Base-by-base conservation (phyloP, 2,888 invertebrate species). In the Sminthurinus aureus region DNA sequence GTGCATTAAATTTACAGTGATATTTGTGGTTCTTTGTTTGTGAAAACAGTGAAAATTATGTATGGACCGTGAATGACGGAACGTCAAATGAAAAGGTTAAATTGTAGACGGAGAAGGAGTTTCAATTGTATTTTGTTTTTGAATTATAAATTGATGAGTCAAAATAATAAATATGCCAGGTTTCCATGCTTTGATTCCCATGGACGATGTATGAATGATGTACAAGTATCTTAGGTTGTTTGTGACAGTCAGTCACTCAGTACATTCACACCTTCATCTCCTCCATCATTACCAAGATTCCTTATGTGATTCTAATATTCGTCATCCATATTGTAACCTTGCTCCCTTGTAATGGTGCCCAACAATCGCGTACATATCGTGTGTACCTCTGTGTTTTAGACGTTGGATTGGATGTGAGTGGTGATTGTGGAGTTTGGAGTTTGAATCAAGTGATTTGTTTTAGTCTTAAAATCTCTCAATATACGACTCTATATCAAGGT, bases 271-370 rank as follows among this genome's bases (percentile, higher is more conserved):
- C 24, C 13, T 24, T 71, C 71, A 71, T 71, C 24, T 38, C 38
- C 6, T 38, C 38, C 38, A 38, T 38, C 38, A 38, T 1, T 38
- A 22, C 22, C 67, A 67, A 67, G 67, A 71, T 18, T 69, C 67
- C 67, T 69, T 69, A n/a, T 20, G 67, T 71, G 71, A 71, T 71
- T 4, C 12, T 26, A 22, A 71, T 71, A 3, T 58, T 58, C 71
- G 71, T 71, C 71, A 71, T 71, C 26, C 71, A 24, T 71, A 24
- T 71, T 71, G 71, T 71, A 71, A 71, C 71, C 71, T 71, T 71
- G 71, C 24, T 71, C 20, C 71, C 26, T 26, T 20, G 20, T 24
- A 22, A 13, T 26, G 24, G 13, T 13, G 26, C 15, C 24, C 71
- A 22, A 20, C 71, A 26, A 71, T 71, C 1, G n/a, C 11, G 1